Conservation (phyloP, 2,113 vertebrate species). For the Montifringilla adamsi region DNA sequence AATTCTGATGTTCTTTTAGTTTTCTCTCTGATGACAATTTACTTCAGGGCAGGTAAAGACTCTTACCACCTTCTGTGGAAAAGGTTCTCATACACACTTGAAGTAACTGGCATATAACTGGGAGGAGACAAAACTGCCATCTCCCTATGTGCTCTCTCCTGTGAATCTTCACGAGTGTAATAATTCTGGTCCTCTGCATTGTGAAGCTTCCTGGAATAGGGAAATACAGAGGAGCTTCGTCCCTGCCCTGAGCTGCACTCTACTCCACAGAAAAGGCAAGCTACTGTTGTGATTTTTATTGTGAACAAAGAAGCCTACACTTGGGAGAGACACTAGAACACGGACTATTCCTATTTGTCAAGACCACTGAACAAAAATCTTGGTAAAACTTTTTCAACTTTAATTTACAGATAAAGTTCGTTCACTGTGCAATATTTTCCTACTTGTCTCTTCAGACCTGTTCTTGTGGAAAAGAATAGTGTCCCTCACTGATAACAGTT, state of each 20-base stretch:
- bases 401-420: not conserved
- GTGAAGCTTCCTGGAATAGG: not conserved
- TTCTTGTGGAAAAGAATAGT: not conserved
- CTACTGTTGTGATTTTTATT: fast-evolving
- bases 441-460: not conserved
- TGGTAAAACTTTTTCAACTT: not conserved
- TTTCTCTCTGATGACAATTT: not conserved
- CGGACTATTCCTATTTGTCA: not conserved
- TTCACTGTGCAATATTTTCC: not conserved
- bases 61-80: not conserved
- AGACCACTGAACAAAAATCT: not conserved
- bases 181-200: not conserved
- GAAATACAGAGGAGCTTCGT: not conserved
- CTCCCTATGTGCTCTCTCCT: fast-evolving
- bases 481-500: not conserved
- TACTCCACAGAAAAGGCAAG: not conserved
- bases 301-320: not conserved
- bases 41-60: not conserved
- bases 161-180: not conserved
- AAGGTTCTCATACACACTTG: not conserved
- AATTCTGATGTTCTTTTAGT: not conserved
- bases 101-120: not conserved
- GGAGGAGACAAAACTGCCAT: not conserved
- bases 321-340: not conserved
- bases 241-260: not conserved